A percentile compares a stretch with the other conserved stretches of the same genome.
These are phyloP conservation scores for Oreohelix idahoensis DNA, from an alignment of 1,140 invertebrate species.

Conservation along the genomic window DNA sequence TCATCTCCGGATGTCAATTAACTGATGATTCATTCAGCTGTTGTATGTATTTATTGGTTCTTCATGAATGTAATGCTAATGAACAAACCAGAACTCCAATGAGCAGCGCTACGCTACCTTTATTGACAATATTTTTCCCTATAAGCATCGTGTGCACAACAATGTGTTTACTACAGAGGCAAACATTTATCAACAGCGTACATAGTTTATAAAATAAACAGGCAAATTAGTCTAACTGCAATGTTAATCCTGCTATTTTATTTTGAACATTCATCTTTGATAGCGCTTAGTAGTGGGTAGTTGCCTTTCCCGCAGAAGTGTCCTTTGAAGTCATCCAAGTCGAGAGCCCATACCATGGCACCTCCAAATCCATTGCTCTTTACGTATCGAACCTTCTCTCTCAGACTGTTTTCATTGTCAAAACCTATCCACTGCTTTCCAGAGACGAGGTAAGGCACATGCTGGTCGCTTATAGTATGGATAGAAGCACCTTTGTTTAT, in stretches of 20 bases:
- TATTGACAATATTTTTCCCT: too few relatives aligned
- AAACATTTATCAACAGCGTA: too few relatives aligned
- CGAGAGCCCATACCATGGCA: constrained; percentile 97
- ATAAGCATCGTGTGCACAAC: too few relatives aligned
- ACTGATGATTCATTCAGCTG: too few relatives aligned
- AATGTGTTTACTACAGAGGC: too few relatives aligned
- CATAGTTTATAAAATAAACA: too few relatives aligned
- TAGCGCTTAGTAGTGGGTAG: constrained; percentile 71
- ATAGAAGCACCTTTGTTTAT: constrained; percentile 36
- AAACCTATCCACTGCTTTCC: constrained; percentile 92
- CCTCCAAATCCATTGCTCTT: constrained; percentile 85
- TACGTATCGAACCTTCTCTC: constrained; percentile 78
- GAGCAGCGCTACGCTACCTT: too few relatives aligned
- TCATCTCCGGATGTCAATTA: too few relatives aligned
- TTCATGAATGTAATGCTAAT: too few relatives aligned
- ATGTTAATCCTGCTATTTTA: not conserved
- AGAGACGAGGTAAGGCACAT: constrained; percentile 84
- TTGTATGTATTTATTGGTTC: too few relatives aligned
- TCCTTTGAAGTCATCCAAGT: constrained; percentile 81
- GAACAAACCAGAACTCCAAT: too few relatives aligned
- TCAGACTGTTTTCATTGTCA: constrained; percentile 85
- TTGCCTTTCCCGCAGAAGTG: constrained; percentile 59
- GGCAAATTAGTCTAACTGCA: too few relatives aligned
- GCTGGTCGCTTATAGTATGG: constrained; percentile 75
- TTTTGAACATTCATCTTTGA: constrained; percentile 70